Conservation (phyloP, 2,888 invertebrate species). For the Podabrus alpinus region DNA sequence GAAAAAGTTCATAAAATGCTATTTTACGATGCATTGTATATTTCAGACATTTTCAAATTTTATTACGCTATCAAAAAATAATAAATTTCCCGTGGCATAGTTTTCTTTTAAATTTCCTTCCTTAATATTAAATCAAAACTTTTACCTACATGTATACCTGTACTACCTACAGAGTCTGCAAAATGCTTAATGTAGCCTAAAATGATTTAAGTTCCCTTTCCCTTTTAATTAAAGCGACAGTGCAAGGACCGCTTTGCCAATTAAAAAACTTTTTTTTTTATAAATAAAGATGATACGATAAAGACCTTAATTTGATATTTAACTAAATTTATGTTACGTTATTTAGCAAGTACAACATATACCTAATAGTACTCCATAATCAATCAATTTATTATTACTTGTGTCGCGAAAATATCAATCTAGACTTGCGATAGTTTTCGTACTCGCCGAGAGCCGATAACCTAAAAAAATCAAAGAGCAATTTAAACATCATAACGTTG, state of each 20-base stretch:
- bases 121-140: background rate
- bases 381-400: too few relatives aligned
- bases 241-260: background rate
- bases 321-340: background rate
- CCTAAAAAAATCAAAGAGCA: constrained; percentile 21
- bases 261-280: background rate
- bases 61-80: background rate
- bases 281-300: background rate
- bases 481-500: constrained; percentile 29
- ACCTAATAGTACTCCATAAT: too few relatives aligned
- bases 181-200: background rate
- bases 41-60: constrained; percentile 1
- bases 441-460: constrained; percentile 3
- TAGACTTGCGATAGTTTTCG: background rate
- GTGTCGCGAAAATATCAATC: background rate
- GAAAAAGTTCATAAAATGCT: background rate
- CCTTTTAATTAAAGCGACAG: background rate
- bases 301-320: constrained; percentile 1
- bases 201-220: background rate
- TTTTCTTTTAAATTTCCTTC: background rate
- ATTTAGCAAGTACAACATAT: background rate
- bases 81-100: background rate
- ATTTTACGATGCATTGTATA: background rate
- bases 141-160: background rate
- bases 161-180: background rate